A percentile compares a stretch with the other conserved stretches of the same genome.
Evolutionary conservation across 2,113 vertebrate genomes (phyloP).

Genomic region (Tricholaema leucomelas): DNA sequence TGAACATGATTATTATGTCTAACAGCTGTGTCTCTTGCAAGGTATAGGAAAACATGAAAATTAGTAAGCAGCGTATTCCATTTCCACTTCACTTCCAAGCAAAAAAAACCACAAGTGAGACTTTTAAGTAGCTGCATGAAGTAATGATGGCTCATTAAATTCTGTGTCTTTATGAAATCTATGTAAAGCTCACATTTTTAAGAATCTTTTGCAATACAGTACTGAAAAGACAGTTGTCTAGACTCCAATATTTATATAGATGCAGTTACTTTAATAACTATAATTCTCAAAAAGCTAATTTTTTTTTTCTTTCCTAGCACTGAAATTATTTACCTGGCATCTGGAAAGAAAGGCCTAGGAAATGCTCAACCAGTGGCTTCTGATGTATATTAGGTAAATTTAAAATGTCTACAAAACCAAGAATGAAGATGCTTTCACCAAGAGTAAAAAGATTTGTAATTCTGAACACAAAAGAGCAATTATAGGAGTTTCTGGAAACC

Average conservation of each 20-base stretch:
- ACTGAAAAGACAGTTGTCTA: neutral
- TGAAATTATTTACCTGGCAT: neutral
- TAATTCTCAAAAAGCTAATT: neutral
- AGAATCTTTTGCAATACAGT: neutral
- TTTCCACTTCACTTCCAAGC: neutral
- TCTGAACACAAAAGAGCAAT: conserved; percentile 1
- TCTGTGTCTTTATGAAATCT: neutral
- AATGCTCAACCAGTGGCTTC: neutral
- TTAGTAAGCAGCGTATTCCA: neutral
- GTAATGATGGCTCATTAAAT: neutral
- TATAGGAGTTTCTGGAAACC: neutral
- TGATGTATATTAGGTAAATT: neutral
- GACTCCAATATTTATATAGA: neutral
- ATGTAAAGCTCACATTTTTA: neutral
- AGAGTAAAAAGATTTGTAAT: neutral
- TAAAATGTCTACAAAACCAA: neutral
- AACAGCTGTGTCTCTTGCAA: neutral
- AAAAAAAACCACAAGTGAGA: neutral
- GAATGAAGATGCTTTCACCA: neutral
- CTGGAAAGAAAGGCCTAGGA: neutral
- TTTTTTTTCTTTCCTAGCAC: neutral
- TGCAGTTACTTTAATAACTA: neutral
- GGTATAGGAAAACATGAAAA: neutral
- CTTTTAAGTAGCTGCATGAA: neutral
- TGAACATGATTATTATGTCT: neutral